These are phyloP conservation scores for Centropus unirufus DNA, from an alignment of 2,113 vertebrate species.

Conservation along the genomic window DNA sequence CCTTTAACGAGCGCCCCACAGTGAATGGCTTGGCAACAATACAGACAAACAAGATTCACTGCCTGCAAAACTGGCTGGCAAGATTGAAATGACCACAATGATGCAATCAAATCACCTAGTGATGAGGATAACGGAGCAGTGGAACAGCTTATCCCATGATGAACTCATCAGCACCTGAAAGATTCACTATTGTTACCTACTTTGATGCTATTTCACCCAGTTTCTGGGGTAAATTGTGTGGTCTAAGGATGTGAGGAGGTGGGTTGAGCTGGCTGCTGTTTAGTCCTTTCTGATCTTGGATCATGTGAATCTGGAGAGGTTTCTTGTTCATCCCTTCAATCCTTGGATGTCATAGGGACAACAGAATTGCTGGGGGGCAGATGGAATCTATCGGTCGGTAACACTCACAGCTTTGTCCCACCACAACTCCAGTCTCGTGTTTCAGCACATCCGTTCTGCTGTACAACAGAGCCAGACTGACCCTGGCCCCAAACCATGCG, in stretches of 20 bases:
- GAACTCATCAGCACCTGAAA: background rate
- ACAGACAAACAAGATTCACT: background rate
- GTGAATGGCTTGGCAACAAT: background rate
- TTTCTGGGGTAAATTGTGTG: fast-evolving
- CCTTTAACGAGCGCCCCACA: background rate
- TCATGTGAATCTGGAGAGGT: background rate
- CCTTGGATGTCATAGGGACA: background rate
- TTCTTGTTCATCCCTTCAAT: background rate
- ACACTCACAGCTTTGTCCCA: background rate
- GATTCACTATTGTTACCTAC: background rate
- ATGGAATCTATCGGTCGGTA: background rate
- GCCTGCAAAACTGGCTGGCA: background rate
- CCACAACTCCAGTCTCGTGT: background rate
- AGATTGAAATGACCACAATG: background rate
- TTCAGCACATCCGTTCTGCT: background rate
- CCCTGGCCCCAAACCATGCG: background rate
- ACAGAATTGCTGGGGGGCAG: background rate
- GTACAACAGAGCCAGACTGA: background rate
- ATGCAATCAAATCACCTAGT: background rate
- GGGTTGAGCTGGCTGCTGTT: background rate
- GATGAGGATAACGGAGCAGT: background rate
- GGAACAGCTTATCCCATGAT: background rate
- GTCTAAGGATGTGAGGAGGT: background rate
- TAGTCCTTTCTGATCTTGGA: background rate
- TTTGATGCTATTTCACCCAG: background rate